These are phyloP conservation scores for Leptoclinus maculatus DNA, from an alignment of 2,797 vertebrate genomes.

Conservation along the genomic window DNA sequence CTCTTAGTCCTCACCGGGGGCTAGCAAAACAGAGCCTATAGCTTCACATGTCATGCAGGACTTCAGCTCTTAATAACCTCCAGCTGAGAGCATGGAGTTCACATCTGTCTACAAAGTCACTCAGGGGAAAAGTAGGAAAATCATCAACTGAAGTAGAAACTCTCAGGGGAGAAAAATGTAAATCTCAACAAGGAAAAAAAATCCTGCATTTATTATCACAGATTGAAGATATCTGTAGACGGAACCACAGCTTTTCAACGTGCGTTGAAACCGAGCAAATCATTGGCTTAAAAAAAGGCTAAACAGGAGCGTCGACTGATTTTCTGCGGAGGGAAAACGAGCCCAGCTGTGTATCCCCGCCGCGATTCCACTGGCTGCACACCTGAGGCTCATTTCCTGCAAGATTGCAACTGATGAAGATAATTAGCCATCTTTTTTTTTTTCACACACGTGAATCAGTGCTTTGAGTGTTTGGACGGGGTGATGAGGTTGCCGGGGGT, in stretches of 20 bases:
- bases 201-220: constrained; percentile 18
- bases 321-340: constrained; percentile 53
- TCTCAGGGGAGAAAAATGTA: constrained; percentile 2
- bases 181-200: constrained; percentile 4
- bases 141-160: constrained; percentile 10
- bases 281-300: constrained; percentile 51
- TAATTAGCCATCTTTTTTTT: constrained; percentile 61
- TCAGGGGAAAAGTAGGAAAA: constrained; percentile 22
- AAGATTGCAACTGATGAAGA: constrained; percentile 72
- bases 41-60: constrained; percentile 3
- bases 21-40: not conserved
- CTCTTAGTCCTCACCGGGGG: not conserved
- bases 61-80: constrained; percentile 1
- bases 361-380: constrained; percentile 52
- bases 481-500: constrained; percentile 15
- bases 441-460: constrained; percentile 41
- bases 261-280: constrained; percentile 42
- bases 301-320: constrained; percentile 54
- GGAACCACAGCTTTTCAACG: constrained; percentile 6
- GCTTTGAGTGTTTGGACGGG: constrained; percentile 35
- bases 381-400: constrained; percentile 76
- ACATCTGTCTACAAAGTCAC: constrained; percentile 8
- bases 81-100: not conserved
- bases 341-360: constrained; percentile 71
- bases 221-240: constrained; percentile 27